phyloP scores from a whole-genome alignment of 2,113 vertebrate species.

The Rissa tridactyla region DNA sequence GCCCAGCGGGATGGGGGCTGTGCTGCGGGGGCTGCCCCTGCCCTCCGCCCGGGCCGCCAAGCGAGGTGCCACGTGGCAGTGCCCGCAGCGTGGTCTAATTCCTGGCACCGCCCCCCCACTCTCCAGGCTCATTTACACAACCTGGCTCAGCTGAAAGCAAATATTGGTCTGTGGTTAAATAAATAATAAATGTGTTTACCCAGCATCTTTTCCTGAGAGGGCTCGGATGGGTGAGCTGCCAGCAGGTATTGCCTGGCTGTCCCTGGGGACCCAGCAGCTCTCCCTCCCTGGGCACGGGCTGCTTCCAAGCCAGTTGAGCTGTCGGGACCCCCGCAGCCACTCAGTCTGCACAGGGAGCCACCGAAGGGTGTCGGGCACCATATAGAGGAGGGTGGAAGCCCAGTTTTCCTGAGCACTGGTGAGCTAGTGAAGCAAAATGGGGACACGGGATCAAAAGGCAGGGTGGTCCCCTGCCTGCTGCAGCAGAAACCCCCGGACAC shows the following conservation, averaged over 20 bases:
- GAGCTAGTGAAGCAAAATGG: background rate
- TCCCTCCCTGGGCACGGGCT: background rate
- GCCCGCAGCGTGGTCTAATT: background rate
- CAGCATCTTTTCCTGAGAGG: constrained; percentile 22
- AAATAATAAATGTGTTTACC: constrained; percentile 59
- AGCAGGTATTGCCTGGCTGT: background rate
- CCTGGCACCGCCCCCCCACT: background rate
- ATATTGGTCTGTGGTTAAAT: constrained; percentile 62
- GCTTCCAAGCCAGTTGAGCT: background rate
- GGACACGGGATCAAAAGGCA: background rate
- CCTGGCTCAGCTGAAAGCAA: constrained; percentile 47
- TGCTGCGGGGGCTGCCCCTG: background rate
- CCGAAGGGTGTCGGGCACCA: fast-evolving
- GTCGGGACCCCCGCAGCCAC: background rate
- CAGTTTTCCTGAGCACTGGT: background rate
- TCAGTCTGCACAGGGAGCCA: background rate
- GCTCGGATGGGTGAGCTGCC: background rate
- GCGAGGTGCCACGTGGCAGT: background rate
- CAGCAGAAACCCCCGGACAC: background rate
- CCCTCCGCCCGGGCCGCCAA: fast-evolving
- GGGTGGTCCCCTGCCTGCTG: background rate
- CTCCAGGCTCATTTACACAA: background rate
- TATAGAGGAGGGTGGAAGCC: background rate
- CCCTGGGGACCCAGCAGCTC: background rate
- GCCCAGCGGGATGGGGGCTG: background rate